Evolutionary conservation across 2,113 vertebrate genomes (phyloP).

Genomic region (Sceloporus undulatus): DNA sequence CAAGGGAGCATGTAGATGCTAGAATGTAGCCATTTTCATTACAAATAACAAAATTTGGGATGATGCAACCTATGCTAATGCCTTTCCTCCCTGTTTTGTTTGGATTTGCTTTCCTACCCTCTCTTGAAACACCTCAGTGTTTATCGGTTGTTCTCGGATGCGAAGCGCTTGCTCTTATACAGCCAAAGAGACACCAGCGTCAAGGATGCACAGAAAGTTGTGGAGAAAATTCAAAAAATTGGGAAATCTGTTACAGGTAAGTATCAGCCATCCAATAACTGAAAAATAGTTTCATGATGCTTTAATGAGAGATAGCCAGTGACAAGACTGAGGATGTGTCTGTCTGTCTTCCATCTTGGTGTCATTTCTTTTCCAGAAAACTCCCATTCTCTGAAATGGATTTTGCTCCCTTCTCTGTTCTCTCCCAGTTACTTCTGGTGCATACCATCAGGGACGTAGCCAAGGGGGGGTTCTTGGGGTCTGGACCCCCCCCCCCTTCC

Average conservation of each 20-base stretch:
- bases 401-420: neutral
- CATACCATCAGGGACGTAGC: no score
- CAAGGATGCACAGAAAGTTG: constrained; percentile 78
- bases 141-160: constrained; percentile 92
- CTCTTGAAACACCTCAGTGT: constrained; percentile 81
- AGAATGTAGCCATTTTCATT: neutral
- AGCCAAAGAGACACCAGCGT: constrained; percentile 91
- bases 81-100: constrained; percentile 9
- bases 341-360: neutral
- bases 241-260: constrained; percentile 82
- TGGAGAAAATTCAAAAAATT: constrained; percentile 71
- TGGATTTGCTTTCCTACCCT: constrained; percentile 5
- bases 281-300: neutral
- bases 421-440: no score
- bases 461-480: no score
- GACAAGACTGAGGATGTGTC: no score
- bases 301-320: neutral
- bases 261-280: neutral
- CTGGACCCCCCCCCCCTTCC: no score
- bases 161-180: constrained; percentile 91
- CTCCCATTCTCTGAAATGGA: neutral
- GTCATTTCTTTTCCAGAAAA: neutral
- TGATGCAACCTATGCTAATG: neutral
- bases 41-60: neutral
- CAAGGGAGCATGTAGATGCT: neutral